Percentiles rank a stretch among this genome's conserved stretches.
These are phyloP conservation scores for Euthynnus affinis DNA, from an alignment of 2,797 vertebrate species.

Conservation along the genomic window DNA sequence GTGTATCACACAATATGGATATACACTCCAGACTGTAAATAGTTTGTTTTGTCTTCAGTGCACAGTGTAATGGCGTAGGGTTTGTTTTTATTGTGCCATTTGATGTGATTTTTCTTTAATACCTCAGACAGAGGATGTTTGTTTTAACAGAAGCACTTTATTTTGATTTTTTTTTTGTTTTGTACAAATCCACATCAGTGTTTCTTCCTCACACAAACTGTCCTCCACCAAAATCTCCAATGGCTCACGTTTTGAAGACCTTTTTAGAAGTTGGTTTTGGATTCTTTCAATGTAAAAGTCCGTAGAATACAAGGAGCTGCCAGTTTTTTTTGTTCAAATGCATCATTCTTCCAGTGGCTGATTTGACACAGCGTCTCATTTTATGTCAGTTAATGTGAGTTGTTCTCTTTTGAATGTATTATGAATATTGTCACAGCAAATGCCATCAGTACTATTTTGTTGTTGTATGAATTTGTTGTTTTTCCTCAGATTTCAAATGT, in stretches of 20 bases:
- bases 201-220: conserved; percentile 69
- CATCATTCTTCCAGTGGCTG: conserved; percentile 58
- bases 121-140: conserved; percentile 89
- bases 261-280: conserved; percentile 32
- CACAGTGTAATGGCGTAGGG: conserved; percentile 84
- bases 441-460: conserved; percentile 65
- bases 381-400: conserved; percentile 72
- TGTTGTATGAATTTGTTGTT: conserved; percentile 53
- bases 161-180: conserved; percentile 82
- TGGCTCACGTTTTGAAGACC: conserved; percentile 32
- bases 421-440: conserved; percentile 67
- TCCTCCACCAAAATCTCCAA: conserved; percentile 48
- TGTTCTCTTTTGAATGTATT: conserved; percentile 81
- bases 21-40: conserved; percentile 83
- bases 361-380: conserved; percentile 54
- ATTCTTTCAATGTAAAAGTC: conserved; percentile 40
- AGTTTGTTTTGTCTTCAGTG: conserved; percentile 87
- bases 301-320: neutral
- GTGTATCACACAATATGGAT: conserved; percentile 83
- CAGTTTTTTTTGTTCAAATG: neutral
- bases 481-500: conserved; percentile 62
- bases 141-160: conserved; percentile 97
- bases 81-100: conserved; percentile 79
- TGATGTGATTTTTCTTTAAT: conserved; percentile 86
- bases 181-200: conserved; percentile 87